Evolutionary conservation across 2,113 vertebrate species (phyloP).

Genomic region (Mastomys natalensis): DNA sequence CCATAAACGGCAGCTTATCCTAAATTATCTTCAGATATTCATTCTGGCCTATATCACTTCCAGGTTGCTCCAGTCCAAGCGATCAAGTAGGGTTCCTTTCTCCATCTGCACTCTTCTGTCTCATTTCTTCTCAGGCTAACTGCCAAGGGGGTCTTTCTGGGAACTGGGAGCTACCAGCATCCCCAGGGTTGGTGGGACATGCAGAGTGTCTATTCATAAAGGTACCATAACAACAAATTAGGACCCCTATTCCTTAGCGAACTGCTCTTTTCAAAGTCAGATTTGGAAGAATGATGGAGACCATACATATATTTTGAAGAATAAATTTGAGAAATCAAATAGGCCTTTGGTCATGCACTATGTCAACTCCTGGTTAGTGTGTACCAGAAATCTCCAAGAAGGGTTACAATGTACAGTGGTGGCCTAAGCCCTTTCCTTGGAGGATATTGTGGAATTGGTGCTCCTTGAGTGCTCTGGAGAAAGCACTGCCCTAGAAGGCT

Average conservation of each 20-base stretch:
- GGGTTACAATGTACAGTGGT: accelerated
- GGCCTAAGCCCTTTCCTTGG: background rate
- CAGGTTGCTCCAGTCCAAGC: background rate
- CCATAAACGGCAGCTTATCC: background rate
- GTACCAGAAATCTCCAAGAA: background rate
- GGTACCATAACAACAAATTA: background rate
- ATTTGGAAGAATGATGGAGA: background rate
- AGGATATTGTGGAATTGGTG: background rate
- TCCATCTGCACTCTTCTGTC: background rate
- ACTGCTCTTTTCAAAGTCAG: background rate
- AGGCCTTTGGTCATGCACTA: background rate
- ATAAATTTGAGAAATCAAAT: background rate
- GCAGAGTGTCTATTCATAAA: background rate
- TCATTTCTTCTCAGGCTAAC: background rate
- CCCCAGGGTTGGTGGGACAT: no score
- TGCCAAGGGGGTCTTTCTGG: background rate
- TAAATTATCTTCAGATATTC: background rate
- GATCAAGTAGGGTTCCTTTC: background rate
- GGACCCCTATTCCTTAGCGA: background rate
- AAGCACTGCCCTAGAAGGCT: background rate
- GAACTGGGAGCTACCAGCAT: background rate
- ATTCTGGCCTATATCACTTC: background rate
- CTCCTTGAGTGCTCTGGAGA: background rate
- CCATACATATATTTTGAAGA: background rate
- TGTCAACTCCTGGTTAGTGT: background rate